phyloP scores from a whole-genome alignment of 2,888 invertebrate genomes.

The Sisyra nigra region DNA sequence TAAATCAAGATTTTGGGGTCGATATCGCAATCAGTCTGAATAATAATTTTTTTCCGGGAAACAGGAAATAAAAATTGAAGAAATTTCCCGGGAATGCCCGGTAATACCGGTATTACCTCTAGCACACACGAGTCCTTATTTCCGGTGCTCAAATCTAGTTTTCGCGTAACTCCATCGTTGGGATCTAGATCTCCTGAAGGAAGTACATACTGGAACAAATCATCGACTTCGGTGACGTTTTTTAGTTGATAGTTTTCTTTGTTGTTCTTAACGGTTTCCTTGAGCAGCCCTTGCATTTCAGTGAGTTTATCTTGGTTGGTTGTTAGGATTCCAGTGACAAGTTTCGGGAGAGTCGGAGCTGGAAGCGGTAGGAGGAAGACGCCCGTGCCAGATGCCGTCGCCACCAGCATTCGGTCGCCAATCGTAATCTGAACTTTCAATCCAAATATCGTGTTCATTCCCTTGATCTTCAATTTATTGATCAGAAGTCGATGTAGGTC shows the following conservation, averaged over 20 bases:
- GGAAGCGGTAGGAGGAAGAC: slow-evolving; percentile 65
- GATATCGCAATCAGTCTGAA: too few relatives aligned
- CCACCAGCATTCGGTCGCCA: slow-evolving; percentile 77
- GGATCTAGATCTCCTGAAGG: slow-evolving; percentile 42
- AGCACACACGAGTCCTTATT: slow-evolving; percentile 68
- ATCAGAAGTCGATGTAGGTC: slow-evolving; percentile 82
- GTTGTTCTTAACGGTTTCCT: slow-evolving; percentile 54
- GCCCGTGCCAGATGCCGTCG: slow-evolving; percentile 79
- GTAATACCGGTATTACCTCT: slow-evolving; percentile 39
- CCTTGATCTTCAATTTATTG: slow-evolving; percentile 82
- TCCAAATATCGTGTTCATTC: slow-evolving; percentile 89
- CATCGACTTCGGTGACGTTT: slow-evolving; percentile 17
- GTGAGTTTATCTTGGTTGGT: slow-evolving; percentile 46
- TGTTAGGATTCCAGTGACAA: slow-evolving; percentile 47
- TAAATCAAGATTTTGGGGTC: too few relatives aligned
- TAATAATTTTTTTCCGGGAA: too few relatives aligned
- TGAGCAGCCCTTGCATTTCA: slow-evolving; percentile 51
- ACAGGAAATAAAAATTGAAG: background rate
- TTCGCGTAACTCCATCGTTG: slow-evolving; percentile 36
- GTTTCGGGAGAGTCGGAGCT: slow-evolving; percentile 52
- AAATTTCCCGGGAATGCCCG: background rate
- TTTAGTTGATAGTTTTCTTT: slow-evolving; percentile 51
- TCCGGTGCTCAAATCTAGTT: slow-evolving; percentile 50
- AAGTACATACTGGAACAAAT: background rate
- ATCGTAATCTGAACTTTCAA: slow-evolving; percentile 53